phyloP scores from a whole-genome alignment of 2,888 invertebrate genomes.

The Campopleginae sp. region DNA sequence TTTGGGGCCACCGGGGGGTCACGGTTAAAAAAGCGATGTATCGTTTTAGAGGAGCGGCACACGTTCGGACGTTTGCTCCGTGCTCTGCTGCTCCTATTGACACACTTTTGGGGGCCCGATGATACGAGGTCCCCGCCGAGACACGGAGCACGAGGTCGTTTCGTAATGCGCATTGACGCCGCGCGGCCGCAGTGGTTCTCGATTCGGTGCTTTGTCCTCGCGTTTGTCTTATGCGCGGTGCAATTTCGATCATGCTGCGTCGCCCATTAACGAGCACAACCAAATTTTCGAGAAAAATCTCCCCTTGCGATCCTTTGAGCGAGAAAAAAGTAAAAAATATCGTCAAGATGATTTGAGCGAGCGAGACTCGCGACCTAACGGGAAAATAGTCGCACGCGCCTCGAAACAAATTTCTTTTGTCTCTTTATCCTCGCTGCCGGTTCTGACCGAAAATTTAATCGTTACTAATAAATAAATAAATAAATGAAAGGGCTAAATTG shows the following conservation, averaged over 20 bases:
- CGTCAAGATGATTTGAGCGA: too few relatives aligned
- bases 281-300: too few relatives aligned
- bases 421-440: neutral
- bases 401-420: neutral
- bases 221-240: too few relatives aligned
- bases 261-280: too few relatives aligned
- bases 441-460: neutral
- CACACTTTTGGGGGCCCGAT: constrained; percentile 76
- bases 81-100: constrained; percentile 75
- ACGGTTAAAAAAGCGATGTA: too few relatives aligned
- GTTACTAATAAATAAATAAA: neutral
- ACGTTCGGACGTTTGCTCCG: constrained; percentile 77
- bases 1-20: too few relatives aligned
- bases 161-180: constrained; percentile 49
- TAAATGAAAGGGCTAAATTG: neutral
- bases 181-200: constrained; percentile 71
- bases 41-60: too few relatives aligned
- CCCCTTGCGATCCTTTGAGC: too few relatives aligned
- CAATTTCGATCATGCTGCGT: too few relatives aligned
- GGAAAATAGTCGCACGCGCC: constrained; percentile 61
- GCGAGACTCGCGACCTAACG: constrained; percentile 67
- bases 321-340: too few relatives aligned
- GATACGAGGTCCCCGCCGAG: constrained; percentile 38
- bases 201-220: constrained; percentile 54
- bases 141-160: constrained; percentile 34